Evolutionary conservation across 1,140 invertebrate species (phyloP).

Genomic region (Bombus pyrosoma): DNA sequence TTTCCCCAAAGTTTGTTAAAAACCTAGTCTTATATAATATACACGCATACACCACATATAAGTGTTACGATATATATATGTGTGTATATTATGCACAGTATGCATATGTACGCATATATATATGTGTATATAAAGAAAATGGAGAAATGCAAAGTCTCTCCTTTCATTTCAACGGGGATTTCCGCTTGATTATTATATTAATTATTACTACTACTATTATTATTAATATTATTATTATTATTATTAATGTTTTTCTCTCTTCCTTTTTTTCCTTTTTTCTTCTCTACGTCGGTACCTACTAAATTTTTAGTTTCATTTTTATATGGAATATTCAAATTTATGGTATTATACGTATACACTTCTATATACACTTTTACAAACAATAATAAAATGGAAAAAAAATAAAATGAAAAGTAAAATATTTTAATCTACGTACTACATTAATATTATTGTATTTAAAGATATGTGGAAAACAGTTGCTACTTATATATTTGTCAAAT

Average conservation of each 20-base stretch:
- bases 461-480: constrained; percentile 74
- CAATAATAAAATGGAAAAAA: constrained; percentile 70
- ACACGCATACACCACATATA: not conserved
- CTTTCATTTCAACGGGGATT: constrained; percentile 42
- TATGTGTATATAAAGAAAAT: not conserved
- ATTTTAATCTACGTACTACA: constrained; percentile 79
- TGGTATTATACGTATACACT: constrained; percentile 79
- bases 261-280: constrained; percentile 72
- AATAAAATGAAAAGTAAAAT: constrained; percentile 65
- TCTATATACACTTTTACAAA: constrained; percentile 79
- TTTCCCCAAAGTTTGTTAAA: constrained; percentile 77
- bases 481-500: constrained; percentile 76
- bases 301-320: constrained; percentile 78
- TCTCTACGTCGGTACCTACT: constrained; percentile 78
- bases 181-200: constrained; percentile 40
- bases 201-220: constrained; percentile 22
- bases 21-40: constrained; percentile 73
- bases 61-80: not conserved
- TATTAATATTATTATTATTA: constrained; percentile 51
- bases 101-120: constrained; percentile 33
- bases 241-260: constrained; percentile 57
- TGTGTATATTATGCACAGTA: constrained; percentile 15
- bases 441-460: constrained; percentile 72
- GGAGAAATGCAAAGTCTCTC: constrained; percentile 11
- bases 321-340: constrained; percentile 78